Conservation (phyloP, 1,140 invertebrate species). For the Trialeurodes vaporariorum region DNA sequence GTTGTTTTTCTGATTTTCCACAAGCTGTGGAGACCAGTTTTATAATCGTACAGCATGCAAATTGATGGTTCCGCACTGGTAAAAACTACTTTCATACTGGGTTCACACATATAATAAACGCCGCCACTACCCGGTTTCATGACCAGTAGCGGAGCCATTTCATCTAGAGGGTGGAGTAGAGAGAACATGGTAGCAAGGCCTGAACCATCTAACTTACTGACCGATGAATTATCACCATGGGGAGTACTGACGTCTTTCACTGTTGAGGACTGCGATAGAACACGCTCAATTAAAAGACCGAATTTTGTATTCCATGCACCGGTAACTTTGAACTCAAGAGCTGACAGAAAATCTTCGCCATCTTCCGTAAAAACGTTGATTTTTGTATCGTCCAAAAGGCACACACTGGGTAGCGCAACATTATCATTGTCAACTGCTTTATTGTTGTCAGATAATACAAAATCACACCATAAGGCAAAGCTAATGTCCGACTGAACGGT, state of each 20-base stretch:
- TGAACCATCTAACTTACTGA: conserved; percentile 2
- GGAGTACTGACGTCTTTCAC: neutral
- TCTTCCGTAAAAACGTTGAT: conserved; percentile 64
- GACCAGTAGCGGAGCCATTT: conserved; percentile 70
- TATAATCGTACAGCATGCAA: conserved; percentile 61
- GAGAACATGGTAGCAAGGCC: conserved; percentile 60
- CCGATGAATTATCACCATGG: conserved; percentile 6
- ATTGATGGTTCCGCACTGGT: conserved; percentile 49
- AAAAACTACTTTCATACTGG: conserved; percentile 47
- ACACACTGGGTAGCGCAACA: conserved; percentile 41
- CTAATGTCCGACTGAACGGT: conserved; percentile 67
- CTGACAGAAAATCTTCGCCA: conserved; percentile 69
- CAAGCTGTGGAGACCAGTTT: conserved; percentile 62
- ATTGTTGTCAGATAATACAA: conserved; percentile 43
- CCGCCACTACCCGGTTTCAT: conserved; percentile 43
- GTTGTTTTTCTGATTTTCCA: conserved; percentile 66
- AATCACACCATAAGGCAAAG: conserved; percentile 70
- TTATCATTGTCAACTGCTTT: conserved; percentile 15
- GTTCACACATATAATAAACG: conserved; percentile 46
- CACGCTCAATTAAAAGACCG: conserved; percentile 58
- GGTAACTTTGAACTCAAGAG: conserved; percentile 71
- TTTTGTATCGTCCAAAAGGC: conserved; percentile 61
- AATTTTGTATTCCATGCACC: conserved; percentile 60
- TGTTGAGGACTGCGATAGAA: conserved; percentile 8
- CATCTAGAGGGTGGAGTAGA: conserved; percentile 75